phyloP scores from a whole-genome alignment of 2,797 vertebrate genomes.

The Sebastes wilsoni region DNA sequence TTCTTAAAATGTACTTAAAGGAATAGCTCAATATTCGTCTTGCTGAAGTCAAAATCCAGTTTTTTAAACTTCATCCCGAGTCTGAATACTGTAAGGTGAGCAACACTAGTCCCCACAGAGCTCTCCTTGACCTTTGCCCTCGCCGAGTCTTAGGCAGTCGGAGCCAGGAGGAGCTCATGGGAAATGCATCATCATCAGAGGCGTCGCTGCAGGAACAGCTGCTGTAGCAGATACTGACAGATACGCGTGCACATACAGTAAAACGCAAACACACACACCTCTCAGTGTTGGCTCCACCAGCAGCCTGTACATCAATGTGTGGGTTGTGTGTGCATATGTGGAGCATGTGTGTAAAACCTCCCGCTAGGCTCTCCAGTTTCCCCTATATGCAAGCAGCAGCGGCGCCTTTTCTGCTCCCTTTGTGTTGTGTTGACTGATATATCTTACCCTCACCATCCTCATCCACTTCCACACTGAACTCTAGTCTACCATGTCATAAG shows the following conservation, averaged over 20 bases:
- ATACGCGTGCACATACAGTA: conserved; percentile 1
- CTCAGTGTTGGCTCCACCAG: not conserved
- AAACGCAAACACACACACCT: conserved; percentile 16
- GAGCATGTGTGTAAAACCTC: conserved; percentile 38
- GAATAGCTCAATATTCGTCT: not conserved
- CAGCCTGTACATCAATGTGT: conserved; percentile 1
- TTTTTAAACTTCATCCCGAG: not conserved
- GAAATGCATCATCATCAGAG: conserved; percentile 40
- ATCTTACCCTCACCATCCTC: conserved; percentile 53
- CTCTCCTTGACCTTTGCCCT: conserved; percentile 11
- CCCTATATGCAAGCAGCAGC: conserved; percentile 49
- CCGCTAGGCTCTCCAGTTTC: conserved; percentile 40
- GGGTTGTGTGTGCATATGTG: conserved; percentile 1
- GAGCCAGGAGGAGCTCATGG: conserved; percentile 42
- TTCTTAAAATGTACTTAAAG: not conserved
- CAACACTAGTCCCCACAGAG: not conserved
- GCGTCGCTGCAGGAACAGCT: conserved; percentile 53
- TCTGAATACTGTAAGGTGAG: not conserved
- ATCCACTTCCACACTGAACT: conserved; percentile 58
- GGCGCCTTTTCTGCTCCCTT: conserved; percentile 64
- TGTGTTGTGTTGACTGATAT: conserved; percentile 70
- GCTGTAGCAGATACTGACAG: conserved; percentile 49
- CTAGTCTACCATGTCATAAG: conserved; percentile 64
- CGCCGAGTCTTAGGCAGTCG: not conserved
- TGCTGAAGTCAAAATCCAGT: not conserved